Conservation (phyloP, 2,888 invertebrate genomes). For the Drosophila paramelanica region DNA sequence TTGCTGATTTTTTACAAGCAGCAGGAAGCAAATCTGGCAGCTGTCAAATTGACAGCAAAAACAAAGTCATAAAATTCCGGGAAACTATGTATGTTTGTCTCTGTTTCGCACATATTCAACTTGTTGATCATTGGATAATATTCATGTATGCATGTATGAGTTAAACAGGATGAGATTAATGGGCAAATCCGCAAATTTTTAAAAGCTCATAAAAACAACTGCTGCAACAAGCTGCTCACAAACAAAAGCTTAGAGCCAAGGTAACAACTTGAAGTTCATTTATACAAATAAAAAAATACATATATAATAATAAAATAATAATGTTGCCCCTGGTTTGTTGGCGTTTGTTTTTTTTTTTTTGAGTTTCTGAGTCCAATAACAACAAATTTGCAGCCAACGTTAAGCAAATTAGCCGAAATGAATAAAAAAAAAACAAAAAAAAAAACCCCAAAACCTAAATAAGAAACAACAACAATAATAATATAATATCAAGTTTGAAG, state of each 20-base stretch:
- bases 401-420: conserved; percentile 66
- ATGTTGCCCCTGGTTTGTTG: conserved; percentile 55
- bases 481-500: conserved; percentile 71
- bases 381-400: conserved; percentile 69
- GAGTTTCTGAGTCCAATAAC: conserved; percentile 49
- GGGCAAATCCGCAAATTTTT: conserved; percentile 31
- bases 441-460: conserved; percentile 26
- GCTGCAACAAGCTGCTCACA: conserved; percentile 19
- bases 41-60: conserved; percentile 41
- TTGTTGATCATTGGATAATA: conserved; percentile 16
- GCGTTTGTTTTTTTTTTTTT: conserved; percentile 24
- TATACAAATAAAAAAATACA: conserved; percentile 33
- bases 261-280: conserved; percentile 53
- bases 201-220: conserved; percentile 35
- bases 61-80: conserved; percentile 46
- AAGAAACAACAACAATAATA: conserved; percentile 49
- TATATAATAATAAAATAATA: conserved; percentile 34
- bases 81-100: conserved; percentile 51
- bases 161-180: conserved; percentile 48
- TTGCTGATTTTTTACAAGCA: conserved; percentile 11
- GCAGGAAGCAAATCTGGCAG: conserved; percentile 49
- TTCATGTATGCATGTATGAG: conserved; percentile 4
- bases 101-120: conserved; percentile 17
- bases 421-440: conserved; percentile 22
- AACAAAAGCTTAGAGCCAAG: conserved; percentile 52